Conservation (phyloP, 2,797 vertebrate genomes). For the Paramormyrops hopkinsi region DNA sequence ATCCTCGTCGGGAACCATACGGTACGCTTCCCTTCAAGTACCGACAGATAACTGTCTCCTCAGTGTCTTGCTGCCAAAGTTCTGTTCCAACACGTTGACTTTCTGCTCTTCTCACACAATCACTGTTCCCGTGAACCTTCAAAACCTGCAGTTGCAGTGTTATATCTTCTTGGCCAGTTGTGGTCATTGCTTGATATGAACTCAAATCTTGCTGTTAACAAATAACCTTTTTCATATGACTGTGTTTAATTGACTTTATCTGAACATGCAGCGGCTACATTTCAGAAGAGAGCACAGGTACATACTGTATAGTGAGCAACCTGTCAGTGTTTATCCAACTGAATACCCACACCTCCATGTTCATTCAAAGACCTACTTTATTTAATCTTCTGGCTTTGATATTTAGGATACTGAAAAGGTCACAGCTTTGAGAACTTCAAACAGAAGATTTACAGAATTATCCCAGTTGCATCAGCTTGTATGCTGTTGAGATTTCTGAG, state of each 20-base stretch:
- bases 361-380: background rate
- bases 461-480: background rate
- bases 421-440: background rate
- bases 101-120: background rate
- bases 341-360: background rate
- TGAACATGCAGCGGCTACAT: background rate
- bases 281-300: background rate
- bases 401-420: background rate
- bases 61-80: background rate
- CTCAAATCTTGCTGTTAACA: background rate
- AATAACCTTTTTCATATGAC: background rate
- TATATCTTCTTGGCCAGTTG: background rate
- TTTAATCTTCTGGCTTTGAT: constrained; percentile 1
- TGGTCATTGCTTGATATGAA: background rate
- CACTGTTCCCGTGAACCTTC: background rate
- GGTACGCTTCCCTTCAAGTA: background rate
- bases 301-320: background rate
- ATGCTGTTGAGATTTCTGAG: background rate
- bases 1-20: background rate
- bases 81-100: background rate
- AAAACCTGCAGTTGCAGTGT: background rate
- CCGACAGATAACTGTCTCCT: background rate
- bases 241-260: background rate
- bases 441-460: background rate
- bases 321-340: background rate